Evolutionary conservation across 1,140 invertebrate genomes (phyloP).

Genomic region (Microplitis demolitor): DNA sequence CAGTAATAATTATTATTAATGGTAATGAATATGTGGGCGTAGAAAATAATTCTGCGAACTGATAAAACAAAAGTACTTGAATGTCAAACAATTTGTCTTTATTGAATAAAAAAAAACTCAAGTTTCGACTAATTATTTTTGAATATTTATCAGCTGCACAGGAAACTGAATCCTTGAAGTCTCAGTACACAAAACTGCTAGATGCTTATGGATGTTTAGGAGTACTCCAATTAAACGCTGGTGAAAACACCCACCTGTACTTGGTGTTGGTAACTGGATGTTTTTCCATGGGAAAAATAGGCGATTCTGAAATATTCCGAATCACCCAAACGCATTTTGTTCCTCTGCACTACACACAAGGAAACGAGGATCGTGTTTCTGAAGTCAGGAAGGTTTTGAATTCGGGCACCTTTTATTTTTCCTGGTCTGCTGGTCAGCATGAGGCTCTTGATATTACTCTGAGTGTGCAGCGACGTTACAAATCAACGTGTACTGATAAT

Average conservation of each 20-base stretch:
- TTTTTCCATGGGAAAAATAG: conserved; percentile 92
- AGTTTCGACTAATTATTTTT: neutral
- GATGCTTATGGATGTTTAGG: conserved; percentile 95
- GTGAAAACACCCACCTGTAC: conserved; percentile 82
- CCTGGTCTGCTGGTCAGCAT: conserved; percentile 68
- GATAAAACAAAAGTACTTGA: neutral
- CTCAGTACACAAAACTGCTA: conserved; percentile 84
- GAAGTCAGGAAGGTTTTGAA: conserved; percentile 87
- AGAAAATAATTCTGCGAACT: neutral
- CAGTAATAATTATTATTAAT: no score
- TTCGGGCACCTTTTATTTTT: conserved; percentile 97
- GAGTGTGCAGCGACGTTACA: conserved; percentile 85
- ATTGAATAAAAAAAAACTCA: neutral
- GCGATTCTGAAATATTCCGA: conserved; percentile 90
- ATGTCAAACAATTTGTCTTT: neutral
- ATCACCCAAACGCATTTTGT: conserved; percentile 91
- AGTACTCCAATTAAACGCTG: conserved; percentile 84
- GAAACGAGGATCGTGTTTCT: conserved; percentile 78
- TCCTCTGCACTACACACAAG: conserved; percentile 80
- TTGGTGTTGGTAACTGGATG: conserved; percentile 93
- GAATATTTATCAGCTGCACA: conserved; percentile 65
- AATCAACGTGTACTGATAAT: conserved; percentile 84
- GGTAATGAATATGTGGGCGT: no score
- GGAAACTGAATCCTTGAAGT: conserved; percentile 87
- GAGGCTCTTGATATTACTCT: conserved; percentile 84